These are phyloP conservation scores for Saiga tatarica DNA, from an alignment of 2,113 vertebrate species.

Conservation along the genomic window DNA sequence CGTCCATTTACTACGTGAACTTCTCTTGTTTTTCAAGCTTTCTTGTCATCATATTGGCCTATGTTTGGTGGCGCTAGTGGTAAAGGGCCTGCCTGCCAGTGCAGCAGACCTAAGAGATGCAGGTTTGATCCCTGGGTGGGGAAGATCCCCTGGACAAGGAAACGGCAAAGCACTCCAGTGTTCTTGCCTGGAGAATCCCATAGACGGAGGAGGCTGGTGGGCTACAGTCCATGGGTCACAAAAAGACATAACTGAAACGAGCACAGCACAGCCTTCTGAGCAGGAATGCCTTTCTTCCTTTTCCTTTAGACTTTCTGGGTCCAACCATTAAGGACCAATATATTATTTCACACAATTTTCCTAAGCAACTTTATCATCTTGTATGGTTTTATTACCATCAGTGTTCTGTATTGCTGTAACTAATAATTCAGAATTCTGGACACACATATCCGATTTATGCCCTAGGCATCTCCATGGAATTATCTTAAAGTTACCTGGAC, in stretches of 20 bases:
- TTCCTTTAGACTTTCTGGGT: not conserved
- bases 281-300: not conserved
- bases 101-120: not conserved
- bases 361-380: not conserved
- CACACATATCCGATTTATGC: fast-evolving
- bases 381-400: not conserved
- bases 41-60: not conserved
- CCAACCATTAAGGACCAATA: not conserved
- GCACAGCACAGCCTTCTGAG: not conserved
- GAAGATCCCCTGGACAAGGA: not conserved
- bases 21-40: not conserved
- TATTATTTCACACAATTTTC: not conserved
- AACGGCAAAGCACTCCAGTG: not conserved
- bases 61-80: not conserved
- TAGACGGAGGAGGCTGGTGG: not conserved
- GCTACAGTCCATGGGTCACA: not conserved
- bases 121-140: not conserved
- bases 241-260: fast-evolving
- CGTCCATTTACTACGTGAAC: not conserved
- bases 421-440: not conserved
- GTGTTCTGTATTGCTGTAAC: not conserved
- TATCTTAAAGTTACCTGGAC: not conserved
- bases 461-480: too few species aligned
- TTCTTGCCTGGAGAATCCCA: not conserved
- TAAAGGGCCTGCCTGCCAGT: not conserved